Evolutionary conservation across 2,797 vertebrate species (phyloP), one percentile per base, ranked within the genome.

Genomic region (Bufotes viridis): DNA sequence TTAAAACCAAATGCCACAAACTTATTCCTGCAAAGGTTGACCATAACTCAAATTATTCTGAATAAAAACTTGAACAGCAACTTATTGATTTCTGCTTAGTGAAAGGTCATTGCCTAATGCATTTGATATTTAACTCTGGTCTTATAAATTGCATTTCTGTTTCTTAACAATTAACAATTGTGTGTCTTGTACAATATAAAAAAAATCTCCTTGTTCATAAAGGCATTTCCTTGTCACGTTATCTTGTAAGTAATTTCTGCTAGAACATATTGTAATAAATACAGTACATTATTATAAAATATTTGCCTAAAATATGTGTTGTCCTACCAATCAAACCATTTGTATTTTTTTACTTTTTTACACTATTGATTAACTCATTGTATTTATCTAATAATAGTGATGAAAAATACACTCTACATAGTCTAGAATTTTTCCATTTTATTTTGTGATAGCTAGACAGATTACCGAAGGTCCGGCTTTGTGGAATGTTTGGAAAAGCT

Each of bases 41-140:
- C 85, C 81, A 89, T 89, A 89, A 89, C 88, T 89, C 88, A 89
- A 89, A 89, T 89, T 89, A 89, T 89, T 87, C 88, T 80, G 88
- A 87, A 89, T 89, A 89, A 89, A 84, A 89, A 89, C 57, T 80
- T 70, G 88, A 89, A 89, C 88, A 84, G 88, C 88, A 89, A 84
- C 85, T 87, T 89, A 89, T 89, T 89, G 88, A 89, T 89, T 89
- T 84, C 88, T 89, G 81, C 88, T 89, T 89, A 87, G 85, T 80
- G 65, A 87, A 89, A 89, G 88, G 88, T 89, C 88, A 83, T 12
- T 80, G 85, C 81, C 81, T 87, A 89, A 89, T 89, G 88, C 81
- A 87, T 89, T 89, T 89, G 88, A 89, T 89, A 89, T 89, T 89
- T 89, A 89, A 89, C 79, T 86, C 61, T 70, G 72, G 84, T 86